These are phyloP conservation scores for Pampusana beccarii DNA, from an alignment of 2,113 vertebrate species.

Conservation along the genomic window DNA sequence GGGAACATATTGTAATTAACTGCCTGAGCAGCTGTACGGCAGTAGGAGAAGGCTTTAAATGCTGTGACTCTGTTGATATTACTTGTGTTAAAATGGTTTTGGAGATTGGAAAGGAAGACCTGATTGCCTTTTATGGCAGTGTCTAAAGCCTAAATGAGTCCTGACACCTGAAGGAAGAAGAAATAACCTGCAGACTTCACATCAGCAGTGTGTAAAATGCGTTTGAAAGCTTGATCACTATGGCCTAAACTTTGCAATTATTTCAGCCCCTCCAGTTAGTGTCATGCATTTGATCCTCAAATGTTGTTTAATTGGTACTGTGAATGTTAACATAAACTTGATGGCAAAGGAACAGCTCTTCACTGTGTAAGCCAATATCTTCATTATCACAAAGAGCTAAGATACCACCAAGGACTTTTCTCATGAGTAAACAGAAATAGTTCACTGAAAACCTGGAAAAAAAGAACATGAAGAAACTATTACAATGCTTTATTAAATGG, in stretches of 20 bases:
- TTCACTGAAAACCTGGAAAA: background rate
- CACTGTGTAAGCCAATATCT: background rate
- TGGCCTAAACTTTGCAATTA: slow-evolving; percentile 22
- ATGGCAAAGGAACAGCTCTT: background rate
- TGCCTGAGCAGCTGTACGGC: slow-evolving; percentile 32
- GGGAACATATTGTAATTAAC: slow-evolving; percentile 64
- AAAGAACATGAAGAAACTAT: background rate
- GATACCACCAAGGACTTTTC: background rate
- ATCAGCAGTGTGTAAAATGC: background rate
- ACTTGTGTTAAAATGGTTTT: slow-evolving; percentile 30
- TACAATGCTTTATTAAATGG: background rate
- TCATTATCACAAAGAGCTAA: background rate
- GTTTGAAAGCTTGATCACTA: background rate
- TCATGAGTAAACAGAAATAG: background rate
- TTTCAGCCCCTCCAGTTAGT: slow-evolving; percentile 36
- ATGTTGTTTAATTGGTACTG: slow-evolving; percentile 18
- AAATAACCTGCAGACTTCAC: background rate
- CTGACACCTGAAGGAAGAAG: slow-evolving; percentile 35
- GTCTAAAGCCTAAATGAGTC: slow-evolving; percentile 46
- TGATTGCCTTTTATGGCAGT: slow-evolving; percentile 33
- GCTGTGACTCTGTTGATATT: slow-evolving; percentile 30
- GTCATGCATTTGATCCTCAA: background rate
- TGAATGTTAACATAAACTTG: background rate
- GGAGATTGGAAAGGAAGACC: slow-evolving; percentile 52
- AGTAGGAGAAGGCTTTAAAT: background rate